phyloP scores from a whole-genome alignment of 2,888 invertebrate species.

The Hoplodrina ambigua region DNA sequence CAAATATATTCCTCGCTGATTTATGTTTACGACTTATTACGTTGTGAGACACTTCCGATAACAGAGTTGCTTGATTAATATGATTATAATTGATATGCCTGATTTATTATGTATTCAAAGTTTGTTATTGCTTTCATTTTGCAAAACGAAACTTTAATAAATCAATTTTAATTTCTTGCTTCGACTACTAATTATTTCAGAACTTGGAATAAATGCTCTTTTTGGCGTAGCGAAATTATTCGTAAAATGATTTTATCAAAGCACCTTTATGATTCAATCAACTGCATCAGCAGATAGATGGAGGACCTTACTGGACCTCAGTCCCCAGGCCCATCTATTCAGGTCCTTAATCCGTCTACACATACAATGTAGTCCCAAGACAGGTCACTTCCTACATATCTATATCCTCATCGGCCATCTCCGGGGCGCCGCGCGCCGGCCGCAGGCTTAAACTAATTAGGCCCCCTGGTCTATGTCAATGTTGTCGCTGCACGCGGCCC shows the following conservation, averaged over 20 bases:
- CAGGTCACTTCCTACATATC: slow-evolving; percentile 20
- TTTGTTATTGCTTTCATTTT: slow-evolving; percentile 39
- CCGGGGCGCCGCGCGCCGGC: slow-evolving; percentile 79
- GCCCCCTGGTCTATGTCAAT: slow-evolving; percentile 87
- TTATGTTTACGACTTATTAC: slow-evolving; percentile 44
- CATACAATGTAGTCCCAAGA: neutral
- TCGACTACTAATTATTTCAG: neutral
- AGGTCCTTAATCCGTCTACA: neutral
- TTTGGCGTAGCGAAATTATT: neutral
- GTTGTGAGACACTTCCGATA: slow-evolving; percentile 48
- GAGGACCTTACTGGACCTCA: neutral
- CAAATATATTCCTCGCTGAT: slow-evolving; percentile 27
- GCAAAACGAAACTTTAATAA: slow-evolving; percentile 23
- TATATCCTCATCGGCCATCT: slow-evolving; percentile 69
- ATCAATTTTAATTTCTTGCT: slow-evolving; percentile 3
- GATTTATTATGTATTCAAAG: slow-evolving; percentile 46
- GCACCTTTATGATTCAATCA: neutral
- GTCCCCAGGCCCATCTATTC: too few species aligned
- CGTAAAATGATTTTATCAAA: neutral
- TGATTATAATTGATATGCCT: slow-evolving; percentile 53
- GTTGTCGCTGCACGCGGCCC: slow-evolving; percentile 86
- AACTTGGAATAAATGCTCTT: neutral
- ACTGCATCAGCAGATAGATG: neutral
- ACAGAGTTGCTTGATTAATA: slow-evolving; percentile 50
- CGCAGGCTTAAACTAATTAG: slow-evolving; percentile 89